phyloP scores from a whole-genome alignment of 2,113 vertebrate genomes.

The Hystrix cristata region DNA sequence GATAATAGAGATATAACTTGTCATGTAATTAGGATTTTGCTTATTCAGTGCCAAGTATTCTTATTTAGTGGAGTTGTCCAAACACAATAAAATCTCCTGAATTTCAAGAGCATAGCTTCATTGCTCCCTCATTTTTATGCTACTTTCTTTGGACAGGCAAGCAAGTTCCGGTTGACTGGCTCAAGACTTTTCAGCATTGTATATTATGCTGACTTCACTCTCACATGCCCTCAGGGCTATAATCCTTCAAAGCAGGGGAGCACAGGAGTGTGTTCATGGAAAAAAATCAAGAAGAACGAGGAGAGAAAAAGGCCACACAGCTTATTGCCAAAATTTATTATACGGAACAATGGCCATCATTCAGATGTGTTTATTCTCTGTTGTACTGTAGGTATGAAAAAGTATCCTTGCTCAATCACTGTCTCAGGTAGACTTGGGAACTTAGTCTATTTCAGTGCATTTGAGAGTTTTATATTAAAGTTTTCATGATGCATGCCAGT shows the following conservation, averaged over 20 bases:
- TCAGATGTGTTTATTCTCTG: slow-evolving; percentile 48
- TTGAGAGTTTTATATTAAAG: slow-evolving; percentile 36
- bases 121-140: not conserved
- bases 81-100: slow-evolving; percentile 28
- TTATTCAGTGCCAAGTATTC: slow-evolving; percentile 14
- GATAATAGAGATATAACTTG: not conserved
- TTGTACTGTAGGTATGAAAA: slow-evolving; percentile 18
- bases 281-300: slow-evolving; percentile 38
- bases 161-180: not conserved
- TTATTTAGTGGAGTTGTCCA: slow-evolving; percentile 49
- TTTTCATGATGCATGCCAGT: not conserved
- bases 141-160: slow-evolving; percentile 45
- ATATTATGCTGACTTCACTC: slow-evolving; percentile 44
- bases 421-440: not conserved
- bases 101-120: not conserved
- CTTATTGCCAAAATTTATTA: slow-evolving; percentile 37
- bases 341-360: not conserved
- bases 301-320: not conserved
- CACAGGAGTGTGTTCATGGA: not conserved
- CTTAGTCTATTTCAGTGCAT: not conserved
- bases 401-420: not conserved
- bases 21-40: slow-evolving; percentile 27
- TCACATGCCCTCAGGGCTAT: not conserved
- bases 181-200: not conserved
- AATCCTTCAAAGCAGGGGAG: not conserved